A percentile compares a stretch with the other conserved stretches of the same genome.
phyloP scores from a whole-genome alignment of 2,797 vertebrate species.

The Enteromius thamalakanensis region DNA sequence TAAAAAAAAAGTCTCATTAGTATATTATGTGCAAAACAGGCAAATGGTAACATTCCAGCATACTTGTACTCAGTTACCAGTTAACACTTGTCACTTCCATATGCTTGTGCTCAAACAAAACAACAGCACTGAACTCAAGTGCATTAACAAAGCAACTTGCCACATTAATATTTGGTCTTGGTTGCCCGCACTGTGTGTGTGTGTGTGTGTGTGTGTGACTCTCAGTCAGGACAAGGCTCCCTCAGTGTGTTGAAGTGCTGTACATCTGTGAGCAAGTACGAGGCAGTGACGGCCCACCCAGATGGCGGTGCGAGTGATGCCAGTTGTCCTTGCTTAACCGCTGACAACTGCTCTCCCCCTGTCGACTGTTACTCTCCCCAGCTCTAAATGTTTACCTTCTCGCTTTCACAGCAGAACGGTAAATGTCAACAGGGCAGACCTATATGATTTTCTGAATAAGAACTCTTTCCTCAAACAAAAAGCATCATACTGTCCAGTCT shows the following conservation, averaged over 20 bases:
- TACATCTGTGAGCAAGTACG: constrained; percentile 55
- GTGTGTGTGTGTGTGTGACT: constrained; percentile 31
- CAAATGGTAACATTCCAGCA: not conserved
- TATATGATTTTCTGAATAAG: constrained; percentile 13
- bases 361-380: constrained; percentile 1
- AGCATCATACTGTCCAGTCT: not conserved
- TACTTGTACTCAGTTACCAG: not conserved
- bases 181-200: constrained; percentile 1
- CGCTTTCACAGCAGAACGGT: not conserved
- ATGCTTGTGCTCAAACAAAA: constrained; percentile 12
- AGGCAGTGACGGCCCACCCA: constrained; percentile 57
- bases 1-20: not conserved
- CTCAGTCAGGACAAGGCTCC: constrained; percentile 53
- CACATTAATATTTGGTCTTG: constrained; percentile 15
- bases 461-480: constrained; percentile 33
- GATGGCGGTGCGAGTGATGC: constrained; percentile 48
- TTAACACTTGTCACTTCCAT: constrained; percentile 10
- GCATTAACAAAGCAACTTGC: constrained; percentile 16
- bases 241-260: constrained; percentile 57
- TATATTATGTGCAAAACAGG: not conserved
- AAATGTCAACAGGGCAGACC: constrained; percentile 27
- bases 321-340: constrained; percentile 40
- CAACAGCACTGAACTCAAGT: not conserved
- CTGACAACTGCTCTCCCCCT: constrained; percentile 7
- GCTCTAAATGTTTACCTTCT: constrained; percentile 30